phyloP scores from a whole-genome alignment of 2,113 vertebrate species.

The Arizona elegans region DNA sequence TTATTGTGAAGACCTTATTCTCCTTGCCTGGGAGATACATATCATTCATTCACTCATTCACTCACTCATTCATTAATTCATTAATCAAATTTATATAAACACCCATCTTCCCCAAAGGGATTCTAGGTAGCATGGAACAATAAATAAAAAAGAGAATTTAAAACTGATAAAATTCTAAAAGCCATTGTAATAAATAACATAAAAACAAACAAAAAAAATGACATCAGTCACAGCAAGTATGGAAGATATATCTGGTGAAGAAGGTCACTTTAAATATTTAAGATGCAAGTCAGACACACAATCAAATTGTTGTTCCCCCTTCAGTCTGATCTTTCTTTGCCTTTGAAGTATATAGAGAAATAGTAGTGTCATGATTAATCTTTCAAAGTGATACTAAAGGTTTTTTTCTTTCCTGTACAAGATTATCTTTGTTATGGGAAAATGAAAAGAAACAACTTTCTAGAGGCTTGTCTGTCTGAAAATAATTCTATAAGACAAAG shows the following conservation, averaged over 20 bases:
- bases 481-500: slow-evolving; percentile 28
- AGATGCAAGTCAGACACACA: neutral
- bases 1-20: neutral
- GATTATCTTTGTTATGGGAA: neutral
- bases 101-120: neutral
- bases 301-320: neutral
- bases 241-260: neutral
- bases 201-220: neutral
- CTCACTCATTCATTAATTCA: too few species aligned
- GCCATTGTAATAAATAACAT: neutral
- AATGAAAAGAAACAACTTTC: neutral
- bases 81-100: neutral
- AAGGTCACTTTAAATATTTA: neutral
- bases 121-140: neutral
- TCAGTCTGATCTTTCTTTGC: neutral
- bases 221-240: neutral
- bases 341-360: neutral
- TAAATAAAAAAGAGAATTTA: neutral
- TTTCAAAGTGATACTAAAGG: neutral
- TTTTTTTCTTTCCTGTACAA: too few species aligned
- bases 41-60: neutral
- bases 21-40: neutral
- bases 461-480: neutral
- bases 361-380: neutral
- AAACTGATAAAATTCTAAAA: neutral